Base-by-base conservation (phyloP, 92 coral and sea anemone species). In the Parazoanthus darwini region DNA sequence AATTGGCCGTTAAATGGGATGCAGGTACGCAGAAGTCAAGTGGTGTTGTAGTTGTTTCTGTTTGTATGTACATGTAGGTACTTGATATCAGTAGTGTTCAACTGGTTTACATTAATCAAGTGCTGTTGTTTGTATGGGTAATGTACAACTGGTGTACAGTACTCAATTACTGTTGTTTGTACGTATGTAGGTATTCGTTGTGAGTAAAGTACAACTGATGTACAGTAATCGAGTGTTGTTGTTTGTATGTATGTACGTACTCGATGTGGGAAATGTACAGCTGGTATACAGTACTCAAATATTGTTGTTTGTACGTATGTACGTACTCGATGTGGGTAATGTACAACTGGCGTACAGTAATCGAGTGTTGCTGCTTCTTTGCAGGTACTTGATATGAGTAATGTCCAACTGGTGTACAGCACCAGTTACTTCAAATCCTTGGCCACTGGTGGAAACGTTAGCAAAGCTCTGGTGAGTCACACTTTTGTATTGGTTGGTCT, bases 381-480 rank as follows among this genome's bases (percentile, higher is more conserved):
- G 10, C 48, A 96, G 98, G 90, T 96, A 18, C 91, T 96, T 77
- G 98, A 96, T 82, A 74, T 96, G 84, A 94, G 96, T 68, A 80
- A 86, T 71, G 98, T 95, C 23, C 98, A 92, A 50, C 94, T 96
- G 75, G 98, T 96, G 14, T 96, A 96, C 94, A 96, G 98, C 88
- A 93, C 96, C 77, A 96, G 98, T 74, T 96, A 92, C 82, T 96
- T 96, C 93, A 96, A 96, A 72, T 95, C 98, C 0, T 89, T 96
- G 33, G 96, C 98, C 39, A 96, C 98, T 71, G 98, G 98, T 70
- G 98, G 98, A 86, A 96, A 96, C 68, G 98, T 96, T 90, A 96
- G 98, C 92, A 96, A 95, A 85, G 98, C 98, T 22, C 88, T 96
- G 94, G 98, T 96, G 44, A 91, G 91, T 86, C 2, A 36, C 3